Evolutionary conservation across 1,140 invertebrate genomes (phyloP).

Genomic region (Heliothis virescens): DNA sequence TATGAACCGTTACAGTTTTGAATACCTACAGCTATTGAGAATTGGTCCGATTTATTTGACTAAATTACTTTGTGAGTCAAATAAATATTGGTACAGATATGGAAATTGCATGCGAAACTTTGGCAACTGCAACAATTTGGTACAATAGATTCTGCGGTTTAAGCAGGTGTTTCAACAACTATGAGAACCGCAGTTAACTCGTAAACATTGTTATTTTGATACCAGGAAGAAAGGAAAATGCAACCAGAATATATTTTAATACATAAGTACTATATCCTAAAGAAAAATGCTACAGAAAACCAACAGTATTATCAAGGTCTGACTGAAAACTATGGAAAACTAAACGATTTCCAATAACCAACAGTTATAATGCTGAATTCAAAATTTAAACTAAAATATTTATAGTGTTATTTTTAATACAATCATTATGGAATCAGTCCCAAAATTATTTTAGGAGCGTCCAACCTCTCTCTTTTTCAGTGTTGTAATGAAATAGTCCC

Average conservation of each 20-base stretch:
- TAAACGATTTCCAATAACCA: background rate
- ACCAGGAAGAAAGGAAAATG: constrained; percentile 8
- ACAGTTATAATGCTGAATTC: background rate
- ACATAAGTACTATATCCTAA: background rate
- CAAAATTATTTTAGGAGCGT: background rate
- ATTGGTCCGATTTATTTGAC: constrained; percentile 12
- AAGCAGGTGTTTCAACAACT: constrained; percentile 17
- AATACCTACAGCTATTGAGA: background rate
- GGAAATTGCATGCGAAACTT: background rate
- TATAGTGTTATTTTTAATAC: too few species aligned
- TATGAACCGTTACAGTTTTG: background rate
- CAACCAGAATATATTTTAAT: too few species aligned
- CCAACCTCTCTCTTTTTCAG: background rate
- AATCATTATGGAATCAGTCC: too few species aligned
- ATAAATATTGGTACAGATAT: constrained; percentile 16
- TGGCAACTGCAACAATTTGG: constrained; percentile 17
- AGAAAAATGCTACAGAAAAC: background rate
- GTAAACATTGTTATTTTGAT: constrained; percentile 5
- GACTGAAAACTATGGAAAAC: background rate
- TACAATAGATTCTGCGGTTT: constrained; percentile 33
- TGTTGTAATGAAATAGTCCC: constrained; percentile 11
- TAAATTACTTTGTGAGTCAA: too few species aligned
- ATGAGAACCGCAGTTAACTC: background rate
- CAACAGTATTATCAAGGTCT: background rate
- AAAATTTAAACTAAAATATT: background rate